These are phyloP conservation scores for Meloidogyne chitwoodi DNA, from an alignment of 1,140 invertebrate species.

Conservation along the genomic window DNA sequence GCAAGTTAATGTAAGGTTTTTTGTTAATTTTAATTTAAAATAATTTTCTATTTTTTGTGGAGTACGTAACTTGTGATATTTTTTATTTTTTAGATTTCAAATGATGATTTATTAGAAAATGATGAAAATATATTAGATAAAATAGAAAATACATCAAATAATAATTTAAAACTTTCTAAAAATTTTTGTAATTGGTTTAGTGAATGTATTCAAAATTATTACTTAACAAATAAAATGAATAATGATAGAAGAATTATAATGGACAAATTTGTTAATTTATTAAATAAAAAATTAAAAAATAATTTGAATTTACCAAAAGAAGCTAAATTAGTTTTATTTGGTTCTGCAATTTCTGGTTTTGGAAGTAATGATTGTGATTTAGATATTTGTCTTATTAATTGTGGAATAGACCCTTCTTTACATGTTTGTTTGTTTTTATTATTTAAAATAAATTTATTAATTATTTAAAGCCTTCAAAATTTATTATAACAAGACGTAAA, in stretches of 20 bases:
- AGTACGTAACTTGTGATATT: no score
- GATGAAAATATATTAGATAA: no score
- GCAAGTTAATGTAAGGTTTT: not conserved
- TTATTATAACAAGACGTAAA: not conserved
- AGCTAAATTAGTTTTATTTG: constrained; percentile 12
- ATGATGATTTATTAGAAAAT: no score
- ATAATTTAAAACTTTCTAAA: not conserved
- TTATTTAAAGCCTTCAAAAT: not conserved
- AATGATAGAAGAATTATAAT: not conserved
- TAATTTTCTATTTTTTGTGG: no score
- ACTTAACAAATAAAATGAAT: not conserved
- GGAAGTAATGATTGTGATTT: constrained; percentile 22
- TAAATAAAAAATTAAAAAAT: not conserved
- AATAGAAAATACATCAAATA: no score
- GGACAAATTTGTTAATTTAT: not conserved
- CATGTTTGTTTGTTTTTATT: not conserved
- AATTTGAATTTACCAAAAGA: not conserved
- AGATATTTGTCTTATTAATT: constrained; percentile 17
- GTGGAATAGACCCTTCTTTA: not conserved
- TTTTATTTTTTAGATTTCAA: no score
- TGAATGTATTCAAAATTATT: not conserved
- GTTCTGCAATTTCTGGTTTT: constrained; percentile 21
- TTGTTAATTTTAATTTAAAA: no score
- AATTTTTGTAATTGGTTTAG: not conserved
- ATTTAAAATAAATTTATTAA: not conserved